phyloP scores from a whole-genome alignment of 1,140 invertebrate genomes.

The Hypothenemus hampei region DNA sequence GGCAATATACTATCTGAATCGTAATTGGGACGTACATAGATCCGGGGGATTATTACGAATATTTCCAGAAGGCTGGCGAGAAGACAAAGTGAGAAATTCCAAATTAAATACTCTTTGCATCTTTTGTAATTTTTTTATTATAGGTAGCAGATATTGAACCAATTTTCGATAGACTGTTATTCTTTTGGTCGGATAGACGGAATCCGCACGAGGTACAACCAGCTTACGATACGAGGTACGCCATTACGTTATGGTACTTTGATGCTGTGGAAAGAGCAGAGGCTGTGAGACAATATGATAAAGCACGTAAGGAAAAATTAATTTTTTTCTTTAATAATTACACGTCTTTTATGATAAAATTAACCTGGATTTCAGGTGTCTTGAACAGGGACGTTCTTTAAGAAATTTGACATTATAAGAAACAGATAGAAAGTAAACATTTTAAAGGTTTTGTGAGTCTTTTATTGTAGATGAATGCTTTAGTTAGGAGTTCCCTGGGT shows the following conservation, averaged over 20 bases:
- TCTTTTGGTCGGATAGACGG: conserved; percentile 95
- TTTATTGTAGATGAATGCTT: too few species aligned
- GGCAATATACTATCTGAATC: conserved; percentile 94
- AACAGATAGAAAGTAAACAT: too few species aligned
- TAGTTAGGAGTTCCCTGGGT: too few species aligned
- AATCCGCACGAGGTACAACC: conserved; percentile 97
- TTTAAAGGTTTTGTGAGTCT: too few species aligned
- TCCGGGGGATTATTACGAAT: conserved; percentile 66
- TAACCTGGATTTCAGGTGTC: too few species aligned
- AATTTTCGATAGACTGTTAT: conserved; percentile 86
- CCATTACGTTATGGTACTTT: conserved; percentile 95
- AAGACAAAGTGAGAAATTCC: conserved; percentile 45
- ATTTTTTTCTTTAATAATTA: too few species aligned
- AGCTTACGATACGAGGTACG: conserved; percentile 82
- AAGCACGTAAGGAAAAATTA: conserved; percentile 54
- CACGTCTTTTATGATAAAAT: too few species aligned
- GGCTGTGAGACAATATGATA: conserved; percentile 62
- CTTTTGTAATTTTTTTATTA: not conserved
- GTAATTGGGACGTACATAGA: conserved; percentile 80
- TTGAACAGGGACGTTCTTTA: not conserved
- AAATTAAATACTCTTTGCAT: not conserved
- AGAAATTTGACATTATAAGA: not conserved
- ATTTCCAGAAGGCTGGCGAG: conserved; percentile 78
- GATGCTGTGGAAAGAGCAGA: conserved; percentile 78
- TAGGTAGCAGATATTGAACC: conserved; percentile 90